Percentiles rank a stretch among this genome's conserved stretches.
Evolutionary conservation across 2,797 vertebrate species (phyloP).

Genomic region (Coluber constrictor): DNA sequence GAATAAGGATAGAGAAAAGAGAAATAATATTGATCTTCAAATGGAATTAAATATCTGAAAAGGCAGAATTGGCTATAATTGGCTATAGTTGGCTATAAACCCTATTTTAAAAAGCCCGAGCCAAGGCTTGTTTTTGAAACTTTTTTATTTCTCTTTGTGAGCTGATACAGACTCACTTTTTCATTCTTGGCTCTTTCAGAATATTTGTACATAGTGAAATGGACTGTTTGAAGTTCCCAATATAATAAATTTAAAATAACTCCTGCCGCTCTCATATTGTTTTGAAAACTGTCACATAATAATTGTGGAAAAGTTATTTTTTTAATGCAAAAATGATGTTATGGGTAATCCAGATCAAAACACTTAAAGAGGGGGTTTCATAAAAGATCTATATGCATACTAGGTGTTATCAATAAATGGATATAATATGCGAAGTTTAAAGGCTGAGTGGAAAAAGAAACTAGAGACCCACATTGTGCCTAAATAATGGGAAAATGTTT

Average conservation of each 20-base stretch:
- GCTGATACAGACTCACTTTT: neutral
- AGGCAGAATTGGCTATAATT: neutral
- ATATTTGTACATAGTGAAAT: neutral
- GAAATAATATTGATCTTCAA: neutral
- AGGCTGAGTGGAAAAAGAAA: neutral
- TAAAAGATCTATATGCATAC: neutral
- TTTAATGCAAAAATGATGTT: neutral
- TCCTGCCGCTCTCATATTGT: neutral
- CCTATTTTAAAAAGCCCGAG: neutral
- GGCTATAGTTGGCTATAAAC: neutral
- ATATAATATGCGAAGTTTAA: neutral
- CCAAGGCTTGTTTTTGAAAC: neutral
- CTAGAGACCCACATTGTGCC: neutral
- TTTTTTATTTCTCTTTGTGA: neutral
- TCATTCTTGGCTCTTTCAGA: neutral
- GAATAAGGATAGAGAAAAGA: neutral
- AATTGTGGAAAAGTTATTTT: neutral
- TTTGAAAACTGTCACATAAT: neutral
- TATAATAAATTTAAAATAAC: neutral
- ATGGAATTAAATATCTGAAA: neutral
- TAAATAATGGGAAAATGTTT: neutral
- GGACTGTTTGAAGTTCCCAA: neutral
- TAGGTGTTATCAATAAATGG: neutral
- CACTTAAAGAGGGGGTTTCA: neutral
- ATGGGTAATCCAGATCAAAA: neutral